These are phyloP conservation scores for Peromyscus nudipes DNA, from an alignment of 2,797 vertebrate genomes.

Conservation along the genomic window DNA sequence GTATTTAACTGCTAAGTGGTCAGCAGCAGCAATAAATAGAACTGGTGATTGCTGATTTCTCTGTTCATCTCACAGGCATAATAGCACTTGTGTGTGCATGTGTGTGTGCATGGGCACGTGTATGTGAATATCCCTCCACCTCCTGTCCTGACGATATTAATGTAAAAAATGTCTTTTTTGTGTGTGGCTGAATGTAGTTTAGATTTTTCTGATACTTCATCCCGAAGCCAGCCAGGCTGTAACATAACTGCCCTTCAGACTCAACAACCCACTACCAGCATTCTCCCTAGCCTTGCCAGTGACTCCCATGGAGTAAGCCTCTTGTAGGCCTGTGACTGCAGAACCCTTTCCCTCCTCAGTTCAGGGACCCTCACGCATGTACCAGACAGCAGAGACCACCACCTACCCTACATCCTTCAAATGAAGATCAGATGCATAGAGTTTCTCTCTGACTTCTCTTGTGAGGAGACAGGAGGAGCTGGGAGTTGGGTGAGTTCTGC, in stretches of 20 bases:
- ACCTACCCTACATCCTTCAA: slow-evolving; percentile 73
- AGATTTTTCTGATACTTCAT: slow-evolving; percentile 32
- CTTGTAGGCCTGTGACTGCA: accelerated
- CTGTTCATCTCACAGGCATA: background rate
- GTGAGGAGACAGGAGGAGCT: slow-evolving; percentile 81
- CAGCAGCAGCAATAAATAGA: background rate
- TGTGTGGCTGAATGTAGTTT: background rate
- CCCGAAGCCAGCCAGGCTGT: slow-evolving; percentile 18
- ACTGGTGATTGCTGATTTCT: background rate
- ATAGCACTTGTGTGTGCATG: background rate
- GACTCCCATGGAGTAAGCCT: background rate
- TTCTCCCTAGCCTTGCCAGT: background rate
- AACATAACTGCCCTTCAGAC: background rate
- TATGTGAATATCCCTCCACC: background rate
- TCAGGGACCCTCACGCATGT: background rate
- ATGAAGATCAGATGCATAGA: slow-evolving; percentile 71
- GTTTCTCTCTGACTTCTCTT: slow-evolving; percentile 78
- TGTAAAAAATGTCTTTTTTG: slow-evolving; percentile 17
- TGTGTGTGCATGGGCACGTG: background rate
- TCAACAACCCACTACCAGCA: background rate
- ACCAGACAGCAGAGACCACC: background rate
- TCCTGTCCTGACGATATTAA: background rate
- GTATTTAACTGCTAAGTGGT: background rate
- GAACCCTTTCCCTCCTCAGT: background rate
- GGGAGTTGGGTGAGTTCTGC: slow-evolving; percentile 80